Conservation (phyloP, 2,797 vertebrate genomes). For the Micropoecilia bifurca region DNA sequence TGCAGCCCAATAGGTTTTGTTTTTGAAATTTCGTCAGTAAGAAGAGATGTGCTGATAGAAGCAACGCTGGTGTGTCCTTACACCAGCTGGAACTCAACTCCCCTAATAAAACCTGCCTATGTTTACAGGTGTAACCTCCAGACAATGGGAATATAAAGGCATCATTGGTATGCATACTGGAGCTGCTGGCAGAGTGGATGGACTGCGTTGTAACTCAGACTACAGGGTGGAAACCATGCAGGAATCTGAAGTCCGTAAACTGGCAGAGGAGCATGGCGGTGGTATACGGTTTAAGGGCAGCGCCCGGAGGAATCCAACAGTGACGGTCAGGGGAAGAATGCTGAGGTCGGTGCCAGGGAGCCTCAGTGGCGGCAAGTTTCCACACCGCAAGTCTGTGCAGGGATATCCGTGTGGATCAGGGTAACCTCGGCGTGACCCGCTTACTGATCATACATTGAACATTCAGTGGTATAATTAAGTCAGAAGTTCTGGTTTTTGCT, state of each 20-base stretch:
- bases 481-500: background rate
- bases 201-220: background rate
- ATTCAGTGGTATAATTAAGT: background rate
- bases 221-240: slow-evolving; percentile 10
- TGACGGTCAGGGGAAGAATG: slow-evolving; percentile 78
- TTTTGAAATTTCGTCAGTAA: slow-evolving; percentile 17
- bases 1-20: slow-evolving; percentile 46
- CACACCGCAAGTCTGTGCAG: slow-evolving; percentile 51
- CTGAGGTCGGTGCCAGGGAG: slow-evolving; percentile 67
- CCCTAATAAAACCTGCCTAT: slow-evolving; percentile 69
- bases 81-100: slow-evolving; percentile 70
- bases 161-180: slow-evolving; percentile 63
- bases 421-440: slow-evolving; percentile 52
- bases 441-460: slow-evolving; percentile 26
- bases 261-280: slow-evolving; percentile 60
- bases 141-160: slow-evolving; percentile 73
- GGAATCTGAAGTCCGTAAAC: slow-evolving; percentile 57
- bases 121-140: slow-evolving; percentile 71
- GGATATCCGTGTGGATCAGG: slow-evolving; percentile 55
- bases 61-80: slow-evolving; percentile 18
- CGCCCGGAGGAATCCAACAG: slow-evolving; percentile 73
- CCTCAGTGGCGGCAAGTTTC: slow-evolving; percentile 67
- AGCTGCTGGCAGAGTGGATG: slow-evolving; percentile 35
- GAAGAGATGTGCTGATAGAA: slow-evolving; percentile 48
- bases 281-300: slow-evolving; percentile 68